Base-by-base conservation (phyloP, 2,797 vertebrate species). In the Philypnodon macrostomus region DNA sequence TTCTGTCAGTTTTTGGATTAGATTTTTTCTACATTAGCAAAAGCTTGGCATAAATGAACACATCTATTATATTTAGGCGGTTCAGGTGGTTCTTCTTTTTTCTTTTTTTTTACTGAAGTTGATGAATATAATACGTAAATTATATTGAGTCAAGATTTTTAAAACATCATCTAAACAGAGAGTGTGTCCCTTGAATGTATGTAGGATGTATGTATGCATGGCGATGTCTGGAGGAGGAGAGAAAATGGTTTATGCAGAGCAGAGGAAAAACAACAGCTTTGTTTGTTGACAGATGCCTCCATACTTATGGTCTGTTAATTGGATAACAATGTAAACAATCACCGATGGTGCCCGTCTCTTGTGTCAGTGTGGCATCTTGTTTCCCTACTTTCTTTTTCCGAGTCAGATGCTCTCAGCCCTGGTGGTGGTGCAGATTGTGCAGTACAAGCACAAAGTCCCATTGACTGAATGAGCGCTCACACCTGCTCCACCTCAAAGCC, bases 291-390 rank as follows among this genome's bases (percentile, higher is more conserved):
- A 97, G 94, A 97, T 95, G 95, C 87, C 92, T 90, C 90, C 86
- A 75, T 91, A 86, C 91, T 93, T 93, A 93, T 95, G 93, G 92
- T 95, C 92, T 90, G 88, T 95, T 97, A 98, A 98, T 98, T 97
- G 94, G 93, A 92, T 94, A 94, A 94, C 91, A 95, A 91, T 95
- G 93, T 97, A 97, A 98, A 99, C 94, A 98, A 94, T 95, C 94
- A 93, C 92, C 91, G 91, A 93, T 92, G 93, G 91, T 84, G 87
- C 88, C 81, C 81, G 90, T 92, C 92, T 94, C 89, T 82, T 80
- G 92, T 92, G 92, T 89, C 87, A 88, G 82, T 89, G 87, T 90
- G 89, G 86, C 89, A 91, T 88, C 88, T 90, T 90, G 87, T 88
- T 89, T 89, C 88, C 79, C 87, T 86, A 73, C 83, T 83, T 87